These are phyloP conservation scores for Pachycephala philippinensis DNA, from an alignment of 2,113 vertebrate genomes.

Conservation along the genomic window DNA sequence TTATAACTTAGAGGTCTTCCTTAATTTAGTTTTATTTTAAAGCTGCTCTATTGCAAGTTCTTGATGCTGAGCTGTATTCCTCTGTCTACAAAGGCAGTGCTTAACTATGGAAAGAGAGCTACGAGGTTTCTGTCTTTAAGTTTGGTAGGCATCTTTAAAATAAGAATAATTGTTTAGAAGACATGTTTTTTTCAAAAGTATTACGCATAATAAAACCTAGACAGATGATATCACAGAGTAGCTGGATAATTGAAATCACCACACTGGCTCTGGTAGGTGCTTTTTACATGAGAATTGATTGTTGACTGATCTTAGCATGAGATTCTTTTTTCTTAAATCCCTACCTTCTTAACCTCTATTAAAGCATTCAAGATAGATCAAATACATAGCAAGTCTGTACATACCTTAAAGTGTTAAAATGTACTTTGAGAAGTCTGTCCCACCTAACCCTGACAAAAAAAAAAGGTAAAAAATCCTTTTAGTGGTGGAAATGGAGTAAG, in stretches of 20 bases:
- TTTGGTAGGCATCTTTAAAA: neutral
- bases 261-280: neutral
- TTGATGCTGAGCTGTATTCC: neutral
- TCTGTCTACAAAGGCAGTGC: neutral
- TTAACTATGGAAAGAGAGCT: neutral
- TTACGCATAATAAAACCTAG: neutral
- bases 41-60: neutral
- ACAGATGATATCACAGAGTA: neutral
- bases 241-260: neutral
- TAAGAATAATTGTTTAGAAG: neutral
- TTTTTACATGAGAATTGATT: neutral
- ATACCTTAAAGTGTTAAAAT: neutral
- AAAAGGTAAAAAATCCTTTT: neutral
- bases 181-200: neutral
- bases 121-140: neutral
- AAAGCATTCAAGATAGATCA: neutral
- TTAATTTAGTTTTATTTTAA: neutral
- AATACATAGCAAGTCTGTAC: neutral
- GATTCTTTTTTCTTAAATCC: neutral
- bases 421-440: neutral
- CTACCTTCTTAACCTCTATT: neutral
- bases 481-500: neutral
- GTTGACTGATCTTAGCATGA: neutral
- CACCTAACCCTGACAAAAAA: rapidly evolving
- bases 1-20: neutral